These are phyloP conservation scores for Felis catus DNA, from an alignment of 2,113 vertebrate genomes.

Conservation along the genomic window DNA sequence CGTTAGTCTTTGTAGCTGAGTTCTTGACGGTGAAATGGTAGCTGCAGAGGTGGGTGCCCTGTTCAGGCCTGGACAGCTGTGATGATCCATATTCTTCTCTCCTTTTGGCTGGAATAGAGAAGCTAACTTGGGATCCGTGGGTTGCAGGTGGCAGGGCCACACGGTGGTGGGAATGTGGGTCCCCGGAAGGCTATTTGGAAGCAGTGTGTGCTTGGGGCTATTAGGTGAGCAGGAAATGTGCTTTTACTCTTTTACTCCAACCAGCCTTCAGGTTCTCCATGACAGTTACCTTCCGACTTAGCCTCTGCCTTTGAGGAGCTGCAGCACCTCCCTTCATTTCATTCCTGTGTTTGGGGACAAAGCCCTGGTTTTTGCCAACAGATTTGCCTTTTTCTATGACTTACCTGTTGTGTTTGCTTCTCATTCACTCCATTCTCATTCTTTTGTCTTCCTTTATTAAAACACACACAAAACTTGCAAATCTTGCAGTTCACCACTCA, in stretches of 20 bases:
- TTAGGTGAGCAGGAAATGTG: neutral
- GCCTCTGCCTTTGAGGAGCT: neutral
- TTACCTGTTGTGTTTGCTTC: neutral
- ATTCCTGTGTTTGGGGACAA: neutral
- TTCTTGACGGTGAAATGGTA: neutral
- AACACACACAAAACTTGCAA: neutral
- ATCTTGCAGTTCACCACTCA: neutral
- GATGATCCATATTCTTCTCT: neutral
- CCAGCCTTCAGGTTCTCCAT: neutral
- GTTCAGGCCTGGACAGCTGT: neutral
- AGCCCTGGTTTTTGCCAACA: neutral
- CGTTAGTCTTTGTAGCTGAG: neutral
- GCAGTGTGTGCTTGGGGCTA: neutral
- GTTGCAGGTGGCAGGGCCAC: neutral
- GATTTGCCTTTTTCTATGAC: neutral
- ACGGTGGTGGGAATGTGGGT: neutral
- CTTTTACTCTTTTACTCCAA: neutral
- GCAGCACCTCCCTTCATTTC: neutral
- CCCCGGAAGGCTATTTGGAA: neutral
- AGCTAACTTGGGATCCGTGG: neutral
- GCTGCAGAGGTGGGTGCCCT: neutral
- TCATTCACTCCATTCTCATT: neutral
- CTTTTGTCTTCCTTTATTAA: neutral
- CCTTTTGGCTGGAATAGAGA: neutral
- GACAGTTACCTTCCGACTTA: neutral